Conservation (phyloP, 2,888 invertebrate genomes). For the Priocnemis perturbator region DNA sequence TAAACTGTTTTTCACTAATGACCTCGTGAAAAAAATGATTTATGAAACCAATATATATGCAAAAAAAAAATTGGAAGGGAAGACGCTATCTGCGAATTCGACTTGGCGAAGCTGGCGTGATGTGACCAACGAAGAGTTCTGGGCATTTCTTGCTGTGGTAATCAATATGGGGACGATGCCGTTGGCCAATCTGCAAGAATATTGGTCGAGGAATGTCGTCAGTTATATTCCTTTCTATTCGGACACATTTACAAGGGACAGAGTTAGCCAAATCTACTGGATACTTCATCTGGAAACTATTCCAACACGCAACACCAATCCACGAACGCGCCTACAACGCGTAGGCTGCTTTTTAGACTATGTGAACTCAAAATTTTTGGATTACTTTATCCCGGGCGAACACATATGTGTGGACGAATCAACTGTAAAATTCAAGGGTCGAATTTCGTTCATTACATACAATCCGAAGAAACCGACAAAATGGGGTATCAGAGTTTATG, state of each 20-base stretch:
- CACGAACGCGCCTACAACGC: conserved; percentile 24
- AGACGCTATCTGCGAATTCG: too few species aligned
- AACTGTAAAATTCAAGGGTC: conserved; percentile 19
- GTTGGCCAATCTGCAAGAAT: background rate
- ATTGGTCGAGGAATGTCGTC: conserved; percentile 10
- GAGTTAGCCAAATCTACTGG: conserved; percentile 23
- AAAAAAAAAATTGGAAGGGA: too few species aligned
- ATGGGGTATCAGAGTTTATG: conserved; percentile 31
- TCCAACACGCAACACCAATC: conserved; percentile 8
- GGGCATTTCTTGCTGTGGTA: conserved; percentile 42
- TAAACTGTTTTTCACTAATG: conserved; percentile 17
- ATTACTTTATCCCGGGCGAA: too few species aligned
- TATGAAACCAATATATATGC: conserved; percentile 9
- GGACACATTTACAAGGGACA: conserved; percentile 26
- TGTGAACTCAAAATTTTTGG: too few species aligned
- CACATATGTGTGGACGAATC: conserved; percentile 39
- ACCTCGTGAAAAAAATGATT: conserved; percentile 8
- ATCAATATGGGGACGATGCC: conserved; percentile 6
- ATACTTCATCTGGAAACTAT: conserved; percentile 21
- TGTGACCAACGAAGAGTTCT: conserved; percentile 35
- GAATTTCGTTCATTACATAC: conserved; percentile 9
- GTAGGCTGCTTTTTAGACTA: too few species aligned
- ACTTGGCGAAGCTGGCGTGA: conserved; percentile 3
- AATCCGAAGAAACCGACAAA: conserved; percentile 1
- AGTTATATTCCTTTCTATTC: conserved; percentile 30